Evolutionary conservation across 2,888 invertebrate species (phyloP).

Genomic region (Cheilosia vulpina): DNA sequence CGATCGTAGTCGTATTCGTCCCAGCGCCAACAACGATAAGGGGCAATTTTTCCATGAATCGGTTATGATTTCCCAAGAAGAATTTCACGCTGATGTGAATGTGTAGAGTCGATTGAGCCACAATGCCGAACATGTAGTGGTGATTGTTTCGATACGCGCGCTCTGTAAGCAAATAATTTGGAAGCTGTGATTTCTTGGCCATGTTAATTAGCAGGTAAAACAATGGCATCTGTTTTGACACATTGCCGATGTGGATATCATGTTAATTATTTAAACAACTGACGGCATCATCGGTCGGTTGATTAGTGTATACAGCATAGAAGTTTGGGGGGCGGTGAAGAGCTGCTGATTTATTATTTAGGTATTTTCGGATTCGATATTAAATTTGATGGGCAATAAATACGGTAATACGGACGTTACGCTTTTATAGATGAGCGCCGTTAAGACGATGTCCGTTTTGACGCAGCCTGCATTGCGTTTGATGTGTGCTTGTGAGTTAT

Average conservation of each 20-base stretch:
- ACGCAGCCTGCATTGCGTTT: too few species aligned
- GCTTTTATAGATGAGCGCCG: too few species aligned
- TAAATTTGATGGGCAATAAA: too few species aligned
- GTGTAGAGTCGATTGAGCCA: background rate
- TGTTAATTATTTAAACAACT: background rate
- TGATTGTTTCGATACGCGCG: background rate
- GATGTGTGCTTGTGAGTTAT: too few species aligned
- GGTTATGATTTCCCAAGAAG: constrained; percentile 2
- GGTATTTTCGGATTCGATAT: too few species aligned
- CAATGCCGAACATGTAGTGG: background rate
- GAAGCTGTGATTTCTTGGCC: background rate
- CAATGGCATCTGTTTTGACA: constrained; percentile 12
- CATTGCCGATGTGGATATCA: background rate
- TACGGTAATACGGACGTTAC: too few species aligned
- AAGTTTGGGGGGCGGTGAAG: too few species aligned
- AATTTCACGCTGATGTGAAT: background rate
- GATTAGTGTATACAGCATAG: too few species aligned
- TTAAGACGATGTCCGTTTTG: too few species aligned
- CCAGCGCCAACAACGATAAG: background rate
- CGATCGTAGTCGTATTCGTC: constrained; percentile 5
- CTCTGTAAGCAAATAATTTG: background rate
- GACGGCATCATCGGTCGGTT: too few species aligned
- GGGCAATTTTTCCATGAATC: background rate
- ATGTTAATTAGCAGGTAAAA: constrained; percentile 12
- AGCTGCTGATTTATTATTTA: background rate